Conservation (phyloP, 2,797 vertebrate genomes). For the Macropodus opercularis region DNA sequence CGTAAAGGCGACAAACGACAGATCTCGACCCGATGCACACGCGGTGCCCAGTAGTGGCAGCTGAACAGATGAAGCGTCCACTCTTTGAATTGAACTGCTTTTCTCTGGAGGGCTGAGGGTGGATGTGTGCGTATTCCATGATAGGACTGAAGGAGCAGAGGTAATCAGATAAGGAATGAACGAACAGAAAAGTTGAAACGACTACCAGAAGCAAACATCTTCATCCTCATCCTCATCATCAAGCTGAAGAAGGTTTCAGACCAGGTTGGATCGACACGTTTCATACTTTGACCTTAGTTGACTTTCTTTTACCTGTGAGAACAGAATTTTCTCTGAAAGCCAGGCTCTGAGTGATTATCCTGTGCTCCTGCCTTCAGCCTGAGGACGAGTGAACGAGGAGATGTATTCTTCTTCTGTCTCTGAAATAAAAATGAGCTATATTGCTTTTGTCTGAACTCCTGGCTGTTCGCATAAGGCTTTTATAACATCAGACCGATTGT, state of each 20-base stretch:
- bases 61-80: conserved; percentile 28
- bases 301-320: background rate
- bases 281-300: too few relatives aligned
- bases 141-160: background rate
- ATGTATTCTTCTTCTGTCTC: conserved; percentile 4
- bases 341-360: background rate
- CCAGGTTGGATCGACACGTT: too few relatives aligned
- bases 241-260: too few relatives aligned
- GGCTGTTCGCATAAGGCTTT: conserved; percentile 20
- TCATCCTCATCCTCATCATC: too few relatives aligned
- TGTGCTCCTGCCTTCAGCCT: background rate
- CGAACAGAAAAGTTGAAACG: too few relatives aligned
- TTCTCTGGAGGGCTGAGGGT: background rate
- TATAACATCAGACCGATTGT: conserved; percentile 11
- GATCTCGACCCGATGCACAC: conserved; percentile 8
- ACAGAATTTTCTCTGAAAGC: background rate
- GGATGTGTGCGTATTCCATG: background rate
- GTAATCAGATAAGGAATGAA: conserved; percentile 2
- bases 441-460: conserved; percentile 13
- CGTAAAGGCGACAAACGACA: conserved; percentile 6
- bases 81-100: conserved; percentile 17
- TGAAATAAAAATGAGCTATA: background rate
- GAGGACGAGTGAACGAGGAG: conserved; percentile 1
- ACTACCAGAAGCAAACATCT: too few relatives aligned
- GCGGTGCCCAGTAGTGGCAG: conserved; percentile 23